Base-by-base conservation (phyloP, 2,113 vertebrate genomes). In the Tychaedon coryphoeus region DNA sequence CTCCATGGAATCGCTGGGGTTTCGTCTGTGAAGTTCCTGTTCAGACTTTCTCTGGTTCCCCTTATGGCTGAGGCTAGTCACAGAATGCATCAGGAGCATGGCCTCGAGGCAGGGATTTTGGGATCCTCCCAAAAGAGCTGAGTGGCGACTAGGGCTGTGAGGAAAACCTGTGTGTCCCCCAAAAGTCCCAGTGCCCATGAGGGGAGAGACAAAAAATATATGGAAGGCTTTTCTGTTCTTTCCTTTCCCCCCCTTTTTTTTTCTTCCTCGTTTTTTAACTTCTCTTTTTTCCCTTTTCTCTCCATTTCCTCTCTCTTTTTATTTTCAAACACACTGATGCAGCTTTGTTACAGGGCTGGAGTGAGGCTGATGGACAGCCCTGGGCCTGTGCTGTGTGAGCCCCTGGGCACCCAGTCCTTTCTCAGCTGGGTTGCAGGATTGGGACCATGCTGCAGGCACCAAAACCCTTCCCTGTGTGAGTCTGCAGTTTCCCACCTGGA, bases 1-100 rank as follows among this genome's bases (percentile, higher is more conserved):
- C 31, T 86, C 58, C 64, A 8, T 66, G 84, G 43, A 34, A 38
- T 62, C 0, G 0, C 19, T 23, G 84, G 8, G 43, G 48, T 61
- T 88, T 94, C 0, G 0, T n/a, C 72, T 16, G 1, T 34, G 0
- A 2, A 79, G 93, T 94, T 96, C 93, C 95, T 75, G 42, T 48
- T 96, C 11, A 9, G 62, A 5, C 12, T 91, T 76, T 43, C 53
- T 70, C 47, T 43, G 38, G 19, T 88, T 95, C 90, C 85, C 47
- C 71, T 82, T 53, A 4, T 3, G 22, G 60, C 72, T 58, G n/a
- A 53, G 45, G 33, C 19, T 26, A 40, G 6, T 83, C 82, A 69
- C 0, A 0, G 51, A 65, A 62, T 5, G 28, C 0, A 10, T 14
- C 58, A 1, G 12, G 45, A 84, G 11, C 2, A 0, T 11, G 43